These are phyloP conservation scores for Apodemia duryi DNA, from an alignment of 2,888 invertebrate genomes.

Conservation along the genomic window DNA sequence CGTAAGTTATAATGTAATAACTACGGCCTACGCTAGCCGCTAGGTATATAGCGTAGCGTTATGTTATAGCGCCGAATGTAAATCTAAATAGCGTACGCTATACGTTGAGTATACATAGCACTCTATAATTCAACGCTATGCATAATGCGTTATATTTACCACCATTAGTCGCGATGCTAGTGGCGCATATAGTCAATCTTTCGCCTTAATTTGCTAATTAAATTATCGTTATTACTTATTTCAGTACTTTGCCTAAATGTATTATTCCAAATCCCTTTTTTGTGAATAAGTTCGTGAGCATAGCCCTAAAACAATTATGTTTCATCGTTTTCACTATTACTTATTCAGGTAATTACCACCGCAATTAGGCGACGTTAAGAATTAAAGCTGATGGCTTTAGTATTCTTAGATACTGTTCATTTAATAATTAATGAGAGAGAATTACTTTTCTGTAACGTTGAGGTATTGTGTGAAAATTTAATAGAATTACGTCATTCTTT, in stretches of 20 bases:
- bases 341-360: neutral
- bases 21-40: no score
- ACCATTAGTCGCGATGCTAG: no score
- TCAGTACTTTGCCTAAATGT: neutral
- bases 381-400: neutral
- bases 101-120: no score
- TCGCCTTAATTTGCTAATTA: no score
- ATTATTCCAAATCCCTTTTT: neutral
- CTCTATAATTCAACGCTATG: no score
- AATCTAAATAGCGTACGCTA: no score
- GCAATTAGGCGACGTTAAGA: neutral
- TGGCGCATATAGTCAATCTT: no score
- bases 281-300: neutral
- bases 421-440: neutral
- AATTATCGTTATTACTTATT: neutral
- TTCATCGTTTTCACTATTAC: neutral
- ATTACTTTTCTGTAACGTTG: neutral
- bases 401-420: neutral
- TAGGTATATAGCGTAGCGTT: no score
- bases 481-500: neutral
- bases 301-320: neutral
- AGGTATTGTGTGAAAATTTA: neutral
- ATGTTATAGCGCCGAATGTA: no score
- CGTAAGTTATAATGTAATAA: no score
- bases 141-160: no score